Conservation (phyloP, 2,113 vertebrate genomes). For the Eulemur macaco region DNA sequence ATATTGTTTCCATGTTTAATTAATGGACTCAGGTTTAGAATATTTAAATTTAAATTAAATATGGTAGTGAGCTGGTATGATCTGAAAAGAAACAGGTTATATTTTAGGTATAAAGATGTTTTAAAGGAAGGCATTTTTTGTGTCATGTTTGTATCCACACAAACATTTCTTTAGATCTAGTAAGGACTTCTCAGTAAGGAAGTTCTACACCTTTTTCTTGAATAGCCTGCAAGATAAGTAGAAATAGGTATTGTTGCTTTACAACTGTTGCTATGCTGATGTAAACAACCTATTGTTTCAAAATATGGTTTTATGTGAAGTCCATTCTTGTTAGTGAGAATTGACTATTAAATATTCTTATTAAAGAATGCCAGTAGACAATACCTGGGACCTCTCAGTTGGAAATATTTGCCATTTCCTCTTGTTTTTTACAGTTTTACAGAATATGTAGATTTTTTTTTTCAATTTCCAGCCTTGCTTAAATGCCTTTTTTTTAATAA, state of each 20-base stretch:
- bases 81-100: not conserved
- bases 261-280: not conserved
- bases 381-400: not conserved
- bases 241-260: slow-evolving; percentile 14
- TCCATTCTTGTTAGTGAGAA: slow-evolving; percentile 58
- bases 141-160: not conserved
- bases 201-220: not conserved
- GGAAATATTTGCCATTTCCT: slow-evolving; percentile 30
- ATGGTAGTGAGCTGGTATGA: not conserved
- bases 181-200: not conserved
- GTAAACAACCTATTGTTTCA: slow-evolving; percentile 55
- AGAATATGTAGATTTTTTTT: not conserved
- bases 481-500: not conserved
- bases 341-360: slow-evolving; percentile 2
- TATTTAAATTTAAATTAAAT: slow-evolving; percentile 37
- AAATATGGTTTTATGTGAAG: slow-evolving; percentile 1
- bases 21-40: not conserved
- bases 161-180: not conserved
- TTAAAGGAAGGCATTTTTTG: not conserved
- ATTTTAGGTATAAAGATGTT: not conserved
- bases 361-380: slow-evolving; percentile 43
- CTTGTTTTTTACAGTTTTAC: not conserved
- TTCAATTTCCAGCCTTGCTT: not conserved
- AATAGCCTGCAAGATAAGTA: not conserved
- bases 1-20: not conserved